phyloP scores from a whole-genome alignment of 2,113 vertebrate genomes.

The Phyllostomus discolor region DNA sequence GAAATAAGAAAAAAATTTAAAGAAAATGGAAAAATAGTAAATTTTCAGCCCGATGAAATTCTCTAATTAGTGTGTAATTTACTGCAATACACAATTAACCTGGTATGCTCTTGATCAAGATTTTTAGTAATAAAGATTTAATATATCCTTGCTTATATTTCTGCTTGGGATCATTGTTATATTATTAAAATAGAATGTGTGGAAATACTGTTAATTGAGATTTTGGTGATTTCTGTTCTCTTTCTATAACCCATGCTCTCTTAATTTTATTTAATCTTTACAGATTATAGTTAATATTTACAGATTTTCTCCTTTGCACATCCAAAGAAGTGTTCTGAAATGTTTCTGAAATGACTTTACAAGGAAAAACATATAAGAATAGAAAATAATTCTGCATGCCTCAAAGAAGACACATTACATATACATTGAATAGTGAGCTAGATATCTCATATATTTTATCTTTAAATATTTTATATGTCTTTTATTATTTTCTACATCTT shows the following conservation, averaged over 20 bases:
- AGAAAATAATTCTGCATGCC: slow-evolving; percentile 10
- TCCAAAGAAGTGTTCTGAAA: slow-evolving; percentile 8
- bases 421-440: slow-evolving; percentile 27
- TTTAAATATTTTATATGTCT: slow-evolving; percentile 45
- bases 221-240: neutral
- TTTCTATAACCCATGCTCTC: neutral
- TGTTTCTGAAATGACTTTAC: slow-evolving; percentile 8
- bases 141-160: neutral
- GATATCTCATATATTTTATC: slow-evolving; percentile 14
- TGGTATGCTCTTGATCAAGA: neutral
- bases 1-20: neutral
- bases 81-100: neutral
- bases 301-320: slow-evolving; percentile 14
- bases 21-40: neutral
- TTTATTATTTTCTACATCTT: slow-evolving; percentile 13
- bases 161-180: neutral
- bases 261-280: slow-evolving; percentile 26
- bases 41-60: neutral
- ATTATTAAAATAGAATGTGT: slow-evolving; percentile 24
- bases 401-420: slow-evolving; percentile 18
- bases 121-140: neutral
- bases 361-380: slow-evolving; percentile 43
- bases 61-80: neutral
- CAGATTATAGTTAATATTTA: slow-evolving; percentile 31
- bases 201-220: neutral